phyloP scores from a whole-genome alignment of 2,888 invertebrate species.

The Carpatolechia fugitivella region DNA sequence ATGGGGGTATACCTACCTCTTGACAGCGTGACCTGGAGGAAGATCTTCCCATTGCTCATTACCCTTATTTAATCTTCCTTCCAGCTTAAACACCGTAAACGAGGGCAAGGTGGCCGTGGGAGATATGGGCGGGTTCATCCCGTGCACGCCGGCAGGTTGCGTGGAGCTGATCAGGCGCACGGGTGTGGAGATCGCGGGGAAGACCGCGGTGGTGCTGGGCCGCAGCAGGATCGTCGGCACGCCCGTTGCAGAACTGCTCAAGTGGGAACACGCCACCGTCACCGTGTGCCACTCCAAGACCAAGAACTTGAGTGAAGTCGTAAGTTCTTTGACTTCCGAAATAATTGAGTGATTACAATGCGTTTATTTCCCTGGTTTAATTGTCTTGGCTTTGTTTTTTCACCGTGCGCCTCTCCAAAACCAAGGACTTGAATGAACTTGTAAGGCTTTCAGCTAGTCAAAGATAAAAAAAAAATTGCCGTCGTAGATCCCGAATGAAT shows the following conservation, averaged over 20 bases:
- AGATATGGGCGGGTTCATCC: conserved; percentile 92
- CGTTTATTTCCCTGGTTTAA: too few relatives aligned
- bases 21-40: too few relatives aligned
- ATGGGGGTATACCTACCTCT: too few relatives aligned
- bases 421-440: conserved; percentile 87
- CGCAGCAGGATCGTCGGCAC: conserved; percentile 99
- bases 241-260: conserved; percentile 94
- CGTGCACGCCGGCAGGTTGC: conserved; percentile 98
- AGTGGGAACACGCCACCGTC: conserved; percentile 98
- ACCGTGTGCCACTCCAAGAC: conserved; percentile 98
- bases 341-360: too few relatives aligned
- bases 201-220: conserved; percentile 95
- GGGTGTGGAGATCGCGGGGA: conserved; percentile 88
- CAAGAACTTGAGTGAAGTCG: conserved; percentile 86
- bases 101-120: conserved; percentile 95
- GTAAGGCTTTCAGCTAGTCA: conserved; percentile 70
- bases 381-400: too few relatives aligned
- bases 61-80: conserved; percentile 14
- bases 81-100: conserved; percentile 92
- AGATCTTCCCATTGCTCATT: too few relatives aligned
- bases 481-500: too few relatives aligned
- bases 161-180: conserved; percentile 93
- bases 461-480: background rate
- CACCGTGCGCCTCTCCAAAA: conserved; percentile 97
- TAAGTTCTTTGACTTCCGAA: conserved; percentile 68